A percentile compares a stretch with the other conserved stretches of the same genome.
These are phyloP conservation scores for Buteo buteo DNA, from an alignment of 2,113 vertebrate genomes.

Conservation along the genomic window DNA sequence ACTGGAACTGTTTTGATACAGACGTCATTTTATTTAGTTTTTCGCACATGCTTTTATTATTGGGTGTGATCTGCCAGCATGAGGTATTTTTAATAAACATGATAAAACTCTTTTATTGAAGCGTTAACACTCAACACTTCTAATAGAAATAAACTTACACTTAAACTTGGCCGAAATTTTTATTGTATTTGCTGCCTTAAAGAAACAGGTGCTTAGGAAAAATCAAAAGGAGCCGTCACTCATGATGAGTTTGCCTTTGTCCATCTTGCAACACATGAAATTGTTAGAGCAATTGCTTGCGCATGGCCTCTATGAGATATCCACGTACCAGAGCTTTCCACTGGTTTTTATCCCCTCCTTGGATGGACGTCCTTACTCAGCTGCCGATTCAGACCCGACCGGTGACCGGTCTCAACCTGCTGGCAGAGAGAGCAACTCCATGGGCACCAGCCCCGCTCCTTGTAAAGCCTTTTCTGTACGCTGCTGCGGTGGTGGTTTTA, in stretches of 20 bases:
- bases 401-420: fast-evolving
- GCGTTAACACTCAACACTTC: neutral
- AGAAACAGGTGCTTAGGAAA: neutral
- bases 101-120: neutral
- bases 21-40: neutral
- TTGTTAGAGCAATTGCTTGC: neutral
- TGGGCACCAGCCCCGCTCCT: neutral
- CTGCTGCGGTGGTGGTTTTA: neutral
- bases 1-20: neutral
- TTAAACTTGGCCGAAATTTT: neutral
- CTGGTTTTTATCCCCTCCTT: neutral
- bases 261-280: neutral
- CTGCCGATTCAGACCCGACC: neutral
- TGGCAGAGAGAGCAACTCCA: too few relatives aligned
- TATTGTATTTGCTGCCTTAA: neutral
- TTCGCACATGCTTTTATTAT: neutral
- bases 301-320: fast-evolving
- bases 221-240: neutral
- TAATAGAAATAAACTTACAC: neutral
- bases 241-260: neutral
- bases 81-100: neutral
- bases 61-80: neutral
- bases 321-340: neutral
- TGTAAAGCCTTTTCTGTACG: fast-evolving
- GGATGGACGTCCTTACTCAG: neutral